These are phyloP conservation scores for Clupea harengus DNA, from an alignment of 2,113 vertebrate genomes.

Conservation along the genomic window DNA sequence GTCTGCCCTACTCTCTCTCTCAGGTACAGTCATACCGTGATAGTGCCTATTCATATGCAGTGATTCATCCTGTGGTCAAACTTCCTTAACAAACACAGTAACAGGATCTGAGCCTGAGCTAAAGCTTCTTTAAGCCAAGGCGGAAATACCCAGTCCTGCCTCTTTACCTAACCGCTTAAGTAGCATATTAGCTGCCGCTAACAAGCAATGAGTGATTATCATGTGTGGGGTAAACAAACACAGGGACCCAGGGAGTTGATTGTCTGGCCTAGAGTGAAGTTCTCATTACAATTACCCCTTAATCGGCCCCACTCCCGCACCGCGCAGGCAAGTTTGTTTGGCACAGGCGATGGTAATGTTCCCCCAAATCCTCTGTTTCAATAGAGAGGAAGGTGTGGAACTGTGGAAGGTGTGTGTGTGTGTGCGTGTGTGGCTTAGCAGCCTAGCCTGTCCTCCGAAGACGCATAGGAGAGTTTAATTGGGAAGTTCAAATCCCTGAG, in stretches of 20 bases:
- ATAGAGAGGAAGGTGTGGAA: not conserved
- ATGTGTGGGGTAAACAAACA: not conserved
- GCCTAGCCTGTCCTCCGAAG: not conserved
- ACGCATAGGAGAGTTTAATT: not conserved
- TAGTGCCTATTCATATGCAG: no score
- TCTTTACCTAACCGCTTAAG: not conserved
- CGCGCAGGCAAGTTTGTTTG: not conserved
- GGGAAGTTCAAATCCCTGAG: not conserved
- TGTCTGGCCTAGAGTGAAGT: not conserved
- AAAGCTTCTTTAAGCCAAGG: no score
- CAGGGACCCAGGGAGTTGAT: not conserved
- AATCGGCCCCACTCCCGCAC: not conserved
- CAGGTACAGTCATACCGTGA: no score
- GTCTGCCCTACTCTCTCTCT: no score
- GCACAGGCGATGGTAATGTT: not conserved
- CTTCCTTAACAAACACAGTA: not conserved
- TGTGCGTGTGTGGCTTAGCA: not conserved
- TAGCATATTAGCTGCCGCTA: not conserved
- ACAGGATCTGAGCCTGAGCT: not conserved
- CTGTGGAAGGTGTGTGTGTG: not conserved
- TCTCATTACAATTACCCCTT: conserved; percentile 2
- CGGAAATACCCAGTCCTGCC: not conserved
- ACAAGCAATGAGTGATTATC: not conserved
- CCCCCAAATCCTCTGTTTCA: not conserved
- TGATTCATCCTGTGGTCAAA: no score